Evolutionary conservation across 30 jellyfish, hydroid and myxozoan genomes (phyloP), one percentile per base, ranked within the genome.

Genomic region (Clytia hemisphaerica): DNA sequence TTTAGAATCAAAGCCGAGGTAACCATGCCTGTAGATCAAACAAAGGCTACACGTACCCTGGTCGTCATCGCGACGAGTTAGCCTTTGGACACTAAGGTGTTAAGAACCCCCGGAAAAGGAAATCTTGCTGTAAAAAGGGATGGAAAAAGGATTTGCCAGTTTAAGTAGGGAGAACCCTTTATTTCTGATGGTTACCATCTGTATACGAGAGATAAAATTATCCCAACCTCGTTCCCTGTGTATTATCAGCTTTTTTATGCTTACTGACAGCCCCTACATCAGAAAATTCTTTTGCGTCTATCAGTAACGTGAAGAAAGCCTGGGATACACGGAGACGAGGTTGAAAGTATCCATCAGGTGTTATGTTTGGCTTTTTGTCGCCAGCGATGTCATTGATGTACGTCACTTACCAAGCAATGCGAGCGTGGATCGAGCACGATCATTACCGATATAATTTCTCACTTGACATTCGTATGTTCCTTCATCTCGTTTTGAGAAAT

Each of bases 401-500:
- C 6, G 34, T 7, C 4, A 14, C 93, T 27, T 72, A 84, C 95
- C 93, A 44, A 84, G 31, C 36, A 84, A 80, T 47, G 58, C 29
- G 34, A 84, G 48, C 33, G 55, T 81, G 1, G 93, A 49, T 2
- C 82, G 49, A 24, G 93, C 95, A 3, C 61, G 29, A 24, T 75
- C 93, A 1, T 36, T 31, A 14, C 96, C 96, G 29, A 85, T 46
- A 15, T 45, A 80, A 66, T 75, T 85, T 59, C 64, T 58, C 21
- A 85, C 96, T 55, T 50, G 48, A 73, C 96, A 85, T 2, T 84
- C 78, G 72, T 85, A 85, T 34, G 60, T 72, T 4, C 96, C 96
- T 34, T 84, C 75, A 60, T 72, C 84, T 25, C 70, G 28, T 9
- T 35, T 55, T 14, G 93, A 50, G 34, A 85, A 62, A 50, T 85